Base-by-base conservation (phyloP, 2,888 invertebrate species). In the Melanchra persicariae region DNA sequence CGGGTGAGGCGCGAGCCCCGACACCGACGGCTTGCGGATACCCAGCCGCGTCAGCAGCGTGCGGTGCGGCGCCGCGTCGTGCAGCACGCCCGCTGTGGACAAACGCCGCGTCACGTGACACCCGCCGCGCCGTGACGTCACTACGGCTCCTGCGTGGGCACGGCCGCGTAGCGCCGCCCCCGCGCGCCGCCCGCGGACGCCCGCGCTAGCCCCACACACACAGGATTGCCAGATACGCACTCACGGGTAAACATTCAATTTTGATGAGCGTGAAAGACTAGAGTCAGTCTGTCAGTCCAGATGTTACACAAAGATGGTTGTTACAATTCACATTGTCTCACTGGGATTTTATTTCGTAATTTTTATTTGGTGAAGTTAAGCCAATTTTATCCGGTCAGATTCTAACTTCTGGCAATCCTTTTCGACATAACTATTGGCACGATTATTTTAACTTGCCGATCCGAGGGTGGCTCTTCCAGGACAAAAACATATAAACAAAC, bases 1-100 rank as follows among this genome's bases (percentile, higher is more conserved):
- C 94, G 97, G 97, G 96, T 91, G 94, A 95, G 97, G 96, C 97
- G 97, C 97, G 96, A 98, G 97, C 96, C 98, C 98, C 96, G 98
- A 97, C 96, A 98, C 97, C 94, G 98, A 98, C 96, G 98, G 98
- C 97, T 98, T 98, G 96, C 98, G 97, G 96, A 98, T 98, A 97
- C 98, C 98, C 96, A 98, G 97, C 96, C 98, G 97, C 96, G 97
- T 97, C 94, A 98, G 97, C 92, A 98, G 97, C 89, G 98, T 97
- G 88, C 97, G 97, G 88, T 91, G 92, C 96, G 96, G 88, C 96
- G 96, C 91, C 94, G 85, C 90, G 88, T 95, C 93, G 82, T 52
- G 81, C 85, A 93, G 94, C 86, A 88, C 90, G 79, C 96, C 93
- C 90, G 97, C 92, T 93, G 93, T 92, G 96, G 89, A 97, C 96